phyloP scores from a whole-genome alignment of 2,113 vertebrate genomes.

The Balaenoptera acutorostrata region DNA sequence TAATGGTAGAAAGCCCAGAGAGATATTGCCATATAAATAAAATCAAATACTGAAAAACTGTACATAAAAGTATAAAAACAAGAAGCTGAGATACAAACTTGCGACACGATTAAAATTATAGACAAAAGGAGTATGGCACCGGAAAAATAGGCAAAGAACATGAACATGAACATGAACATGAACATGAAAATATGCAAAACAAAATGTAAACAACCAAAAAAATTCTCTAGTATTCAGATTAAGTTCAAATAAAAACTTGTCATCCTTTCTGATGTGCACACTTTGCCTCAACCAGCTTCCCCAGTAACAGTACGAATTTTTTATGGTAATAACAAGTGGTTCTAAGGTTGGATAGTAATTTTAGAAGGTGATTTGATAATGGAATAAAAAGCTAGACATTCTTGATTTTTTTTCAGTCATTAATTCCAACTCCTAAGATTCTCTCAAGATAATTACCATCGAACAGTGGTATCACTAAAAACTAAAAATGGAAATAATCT shows the following conservation, averaged over 20 bases:
- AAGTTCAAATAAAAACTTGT: too few species aligned
- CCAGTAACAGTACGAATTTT: accelerated
- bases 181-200: background rate
- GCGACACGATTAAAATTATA: background rate
- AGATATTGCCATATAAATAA: background rate
- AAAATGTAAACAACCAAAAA: too few species aligned
- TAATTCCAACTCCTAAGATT: background rate
- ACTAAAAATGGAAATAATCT: background rate
- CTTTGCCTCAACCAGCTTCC: background rate
- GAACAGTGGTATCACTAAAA: background rate
- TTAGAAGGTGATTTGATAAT: background rate
- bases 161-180: background rate
- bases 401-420: background rate
- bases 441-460: background rate
- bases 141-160: background rate
- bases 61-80: background rate
- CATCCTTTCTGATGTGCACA: accelerated
- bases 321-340: background rate
- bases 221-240: background rate
- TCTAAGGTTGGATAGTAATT: background rate
- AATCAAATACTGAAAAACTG: background rate
- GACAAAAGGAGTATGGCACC: background rate
- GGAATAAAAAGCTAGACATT: background rate
- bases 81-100: background rate
- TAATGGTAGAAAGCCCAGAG: background rate